A percentile compares a stretch with the other conserved stretches of the same genome.
Conservation (phyloP, 2,888 invertebrate genomes). For the Elegia similella region DNA sequence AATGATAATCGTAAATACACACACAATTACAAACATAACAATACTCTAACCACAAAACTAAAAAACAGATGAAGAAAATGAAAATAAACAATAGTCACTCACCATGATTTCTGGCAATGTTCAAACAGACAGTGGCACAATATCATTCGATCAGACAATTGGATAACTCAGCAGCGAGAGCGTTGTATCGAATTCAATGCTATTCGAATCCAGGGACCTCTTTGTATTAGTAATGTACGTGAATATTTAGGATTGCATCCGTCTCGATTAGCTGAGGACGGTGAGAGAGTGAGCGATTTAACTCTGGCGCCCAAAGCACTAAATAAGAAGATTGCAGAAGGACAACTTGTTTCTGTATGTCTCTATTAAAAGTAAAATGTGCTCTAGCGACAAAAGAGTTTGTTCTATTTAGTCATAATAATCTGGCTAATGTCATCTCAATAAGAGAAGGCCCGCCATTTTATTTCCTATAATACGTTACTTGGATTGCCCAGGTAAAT, state of each 20-base stretch:
- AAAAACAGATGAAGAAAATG: background rate
- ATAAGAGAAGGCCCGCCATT: too few relatives aligned
- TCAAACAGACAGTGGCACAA: slow-evolving; percentile 52
- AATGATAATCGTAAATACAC: background rate
- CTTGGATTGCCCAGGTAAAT: too few relatives aligned
- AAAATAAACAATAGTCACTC: slow-evolving; percentile 41
- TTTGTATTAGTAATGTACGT: slow-evolving; percentile 22
- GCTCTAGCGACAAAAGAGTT: too few relatives aligned
- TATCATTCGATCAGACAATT: slow-evolving; percentile 50
- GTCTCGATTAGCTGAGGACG: slow-evolving; percentile 30
- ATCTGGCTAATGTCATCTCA: too few relatives aligned
- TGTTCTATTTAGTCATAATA: too few relatives aligned
- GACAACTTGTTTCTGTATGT: slow-evolving; percentile 19
- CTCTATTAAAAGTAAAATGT: too few relatives aligned
- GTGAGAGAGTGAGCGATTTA: slow-evolving; percentile 42
- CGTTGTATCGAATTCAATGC: background rate
- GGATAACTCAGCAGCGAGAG: slow-evolving; percentile 29
- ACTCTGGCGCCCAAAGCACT: slow-evolving; percentile 26
- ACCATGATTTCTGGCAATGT: slow-evolving; percentile 50
- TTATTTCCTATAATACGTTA: too few relatives aligned
- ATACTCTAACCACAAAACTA: background rate
- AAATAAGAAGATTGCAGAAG: background rate
- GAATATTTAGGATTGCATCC: slow-evolving; percentile 22
- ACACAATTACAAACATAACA: background rate
- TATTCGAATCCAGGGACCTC: slow-evolving; percentile 7